Base-by-base conservation (phyloP, 2,113 vertebrate species). In the Chloropsis hardwickii region DNA sequence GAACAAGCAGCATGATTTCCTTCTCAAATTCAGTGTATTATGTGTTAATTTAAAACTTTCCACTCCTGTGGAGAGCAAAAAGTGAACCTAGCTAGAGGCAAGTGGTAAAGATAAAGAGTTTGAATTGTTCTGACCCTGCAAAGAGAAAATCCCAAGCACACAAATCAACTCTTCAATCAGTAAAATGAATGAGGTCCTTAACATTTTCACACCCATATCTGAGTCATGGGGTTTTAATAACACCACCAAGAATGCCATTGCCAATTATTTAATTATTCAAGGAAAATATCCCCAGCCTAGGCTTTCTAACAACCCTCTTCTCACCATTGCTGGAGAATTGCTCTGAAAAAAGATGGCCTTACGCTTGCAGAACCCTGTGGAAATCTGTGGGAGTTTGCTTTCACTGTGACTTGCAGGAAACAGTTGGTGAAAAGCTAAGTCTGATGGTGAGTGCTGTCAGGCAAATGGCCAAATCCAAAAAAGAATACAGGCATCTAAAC, bases 381-480 rank as follows among this genome's bases (percentile, higher is more conserved):
- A 96, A 90, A 39, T 84, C 81, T 72, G 69, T 90, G 81, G 91
- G 94, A 91, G 79, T 93, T 82, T 96, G 90, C 93, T 95, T 94
- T 96, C 82, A 66, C 62, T 83, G 50, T 66, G 85, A 93, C 51
- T 78, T 93, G 60, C 87, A 88, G 71, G 85, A 91, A 93, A 81
- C 85, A 86, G 86, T 92, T 92, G 86, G 86, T 96, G 94, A 86
- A 96, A 93, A 94, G 47, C 60, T 40, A n/a, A 80, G 80, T 60
- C 86, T 86, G 88, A 73, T 60, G 62, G 37, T 80, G 76, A 92
- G 85, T 2, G 5, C 79, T 94, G 71, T 91, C 54, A 67, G 87
- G 84, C 84, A 95, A 92, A 94, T 85, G 79, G 87, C 78, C 85
- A 92, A 81, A 67, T 73, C 71, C 62, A 47, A 81, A 62, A 69